Evolutionary conservation across 1,140 invertebrate genomes (phyloP), one percentile per base, ranked within the genome.

Genomic region (Matsumurasca onukii): DNA sequence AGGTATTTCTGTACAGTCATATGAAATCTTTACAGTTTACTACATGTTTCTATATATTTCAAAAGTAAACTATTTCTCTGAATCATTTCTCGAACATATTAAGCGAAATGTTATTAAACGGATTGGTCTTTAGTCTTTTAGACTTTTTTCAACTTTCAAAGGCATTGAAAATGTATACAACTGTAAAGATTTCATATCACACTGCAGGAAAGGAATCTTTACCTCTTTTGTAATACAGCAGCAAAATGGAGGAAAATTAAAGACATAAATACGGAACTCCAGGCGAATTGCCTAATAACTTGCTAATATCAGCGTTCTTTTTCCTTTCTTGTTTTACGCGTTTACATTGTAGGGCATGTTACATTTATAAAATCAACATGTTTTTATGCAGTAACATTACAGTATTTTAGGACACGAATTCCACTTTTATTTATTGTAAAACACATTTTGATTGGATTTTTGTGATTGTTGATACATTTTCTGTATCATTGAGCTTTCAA

Each of bases 191-290:
- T 20, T 3, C 24, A 20, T 51, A 51, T 5, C 3, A n/a, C 3
- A 51, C 3, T 51, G 24, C 5, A 22, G 49, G n/a, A 51, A 51
- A 51, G 24, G 49, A 51, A 51, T 17, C n/a, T 20, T 51, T 17
- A 20, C 3, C 24, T 20, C 24, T 51, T 20, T 51, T 17, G n/a
- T 20, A 51, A 51, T 22, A 51, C 24, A 20, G 24, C 49, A 12
- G 49, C 49, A 51, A 51, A 51, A 22, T 20, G 49, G 24, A 51
- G 49, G 17, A 20, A 51, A 51, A 51, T 51, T 51, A 51, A 51
- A 51, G 49, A 51, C 49, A 51, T 51, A 51, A 51, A 51, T 51
- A 51, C 49, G n/a, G 49, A 22, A 3, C n/a, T 51, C 17, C 5
- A 51, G 49, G 5, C n/a, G 49, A 17, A 22, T 3, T 20, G 34